Conservation (phyloP, 2,797 vertebrate genomes). For the Pristis pectinata region DNA sequence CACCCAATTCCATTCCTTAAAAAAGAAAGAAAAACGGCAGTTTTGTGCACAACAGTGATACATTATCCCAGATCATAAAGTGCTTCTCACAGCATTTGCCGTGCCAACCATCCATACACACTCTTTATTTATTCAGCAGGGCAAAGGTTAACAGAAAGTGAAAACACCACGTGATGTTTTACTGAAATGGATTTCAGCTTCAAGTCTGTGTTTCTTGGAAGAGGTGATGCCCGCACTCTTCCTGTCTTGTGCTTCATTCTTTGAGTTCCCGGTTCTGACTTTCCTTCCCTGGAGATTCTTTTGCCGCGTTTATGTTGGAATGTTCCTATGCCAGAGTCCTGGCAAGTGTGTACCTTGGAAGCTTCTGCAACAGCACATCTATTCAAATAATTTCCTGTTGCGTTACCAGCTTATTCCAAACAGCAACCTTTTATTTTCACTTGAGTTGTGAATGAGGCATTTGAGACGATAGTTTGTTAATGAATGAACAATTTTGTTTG, state of each 20-base stretch:
- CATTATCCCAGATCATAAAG: background rate
- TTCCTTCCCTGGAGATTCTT: constrained; percentile 46
- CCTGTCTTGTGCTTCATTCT: background rate
- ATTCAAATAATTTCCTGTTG: constrained; percentile 37
- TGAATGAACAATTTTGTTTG: background rate
- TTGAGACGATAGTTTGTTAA: background rate
- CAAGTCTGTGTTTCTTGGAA: constrained; percentile 32
- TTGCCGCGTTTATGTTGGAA: constrained; percentile 47
- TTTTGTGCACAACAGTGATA: constrained; percentile 25
- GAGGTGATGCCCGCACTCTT: background rate
- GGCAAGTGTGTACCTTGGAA: constrained; percentile 46
- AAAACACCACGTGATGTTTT: constrained; percentile 18
- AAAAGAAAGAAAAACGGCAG: background rate
- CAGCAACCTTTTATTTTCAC: constrained; percentile 26
- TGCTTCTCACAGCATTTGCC: constrained; percentile 25
- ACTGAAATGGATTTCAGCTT: constrained; percentile 28
- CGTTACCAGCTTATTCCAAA: constrained; percentile 32
- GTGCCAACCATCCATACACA: constrained; percentile 9
- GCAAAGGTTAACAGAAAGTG: constrained; percentile 28
- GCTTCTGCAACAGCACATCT: constrained; percentile 33
- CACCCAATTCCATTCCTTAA: constrained; percentile 15
- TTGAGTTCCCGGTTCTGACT: constrained; percentile 46
- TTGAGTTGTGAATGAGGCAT: background rate
- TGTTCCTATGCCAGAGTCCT: constrained; percentile 39
- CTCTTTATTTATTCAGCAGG: constrained; percentile 39